Conservation (phyloP, 2,888 invertebrate genomes). For the Urechis unicinctus region DNA sequence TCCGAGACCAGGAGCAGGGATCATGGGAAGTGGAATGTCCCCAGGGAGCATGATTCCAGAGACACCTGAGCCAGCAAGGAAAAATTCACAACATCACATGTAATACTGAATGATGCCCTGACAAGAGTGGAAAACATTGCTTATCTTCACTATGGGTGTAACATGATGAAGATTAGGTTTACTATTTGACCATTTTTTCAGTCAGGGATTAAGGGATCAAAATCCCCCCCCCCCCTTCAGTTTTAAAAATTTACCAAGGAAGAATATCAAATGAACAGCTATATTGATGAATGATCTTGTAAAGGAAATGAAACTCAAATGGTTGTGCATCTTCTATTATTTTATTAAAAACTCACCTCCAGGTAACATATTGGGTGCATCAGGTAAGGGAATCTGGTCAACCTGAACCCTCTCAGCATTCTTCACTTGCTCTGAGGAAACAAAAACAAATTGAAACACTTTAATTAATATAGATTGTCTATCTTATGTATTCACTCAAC, state of each 20-base stretch:
- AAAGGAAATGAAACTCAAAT: no score
- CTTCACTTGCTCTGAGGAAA: constrained; percentile 73
- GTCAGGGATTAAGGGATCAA: no score
- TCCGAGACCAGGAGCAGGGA: no score
- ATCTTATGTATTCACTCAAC: not conserved
- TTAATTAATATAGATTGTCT: constrained; percentile 2
- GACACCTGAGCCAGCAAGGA: not conserved
- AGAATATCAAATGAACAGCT: no score
- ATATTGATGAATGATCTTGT: no score
- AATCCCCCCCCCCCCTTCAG: no score
- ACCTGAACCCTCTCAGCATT: constrained; percentile 89
- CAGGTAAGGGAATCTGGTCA: constrained; percentile 88
- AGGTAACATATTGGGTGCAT: constrained; percentile 35
- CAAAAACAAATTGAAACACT: not conserved
- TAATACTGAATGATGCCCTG: not conserved
- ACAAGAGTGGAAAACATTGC: not conserved
- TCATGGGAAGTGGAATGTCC: constrained; percentile 55
- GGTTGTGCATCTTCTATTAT: no score
- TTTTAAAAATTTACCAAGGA: no score
- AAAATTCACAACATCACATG: not conserved
- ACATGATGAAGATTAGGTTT: no score
- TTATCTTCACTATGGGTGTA: no score
- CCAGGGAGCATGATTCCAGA: constrained; percentile 47
- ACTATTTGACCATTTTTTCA: no score
- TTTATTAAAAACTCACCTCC: no score